These are phyloP conservation scores for Nomada fabriciana DNA, from an alignment of 2,888 invertebrate species.

Conservation along the genomic window DNA sequence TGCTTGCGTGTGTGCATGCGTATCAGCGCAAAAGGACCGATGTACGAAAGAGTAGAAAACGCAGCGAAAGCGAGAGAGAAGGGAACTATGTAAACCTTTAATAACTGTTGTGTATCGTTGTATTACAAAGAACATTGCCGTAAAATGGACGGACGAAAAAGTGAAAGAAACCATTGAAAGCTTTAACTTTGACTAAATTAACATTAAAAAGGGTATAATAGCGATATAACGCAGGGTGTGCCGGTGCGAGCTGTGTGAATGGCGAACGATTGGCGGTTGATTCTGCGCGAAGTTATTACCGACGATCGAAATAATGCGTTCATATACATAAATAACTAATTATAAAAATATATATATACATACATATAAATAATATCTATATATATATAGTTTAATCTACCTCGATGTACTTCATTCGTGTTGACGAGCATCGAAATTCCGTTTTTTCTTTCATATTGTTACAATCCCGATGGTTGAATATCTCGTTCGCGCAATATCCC, in stretches of 20 bases:
- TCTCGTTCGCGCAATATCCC: conserved; percentile 61
- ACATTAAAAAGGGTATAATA: conserved; percentile 74
- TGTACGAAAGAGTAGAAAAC: conserved; percentile 44
- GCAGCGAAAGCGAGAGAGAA: conserved; percentile 47
- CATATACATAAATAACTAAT: background rate
- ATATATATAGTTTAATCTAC: conserved; percentile 49
- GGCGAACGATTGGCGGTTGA: conserved; percentile 56
- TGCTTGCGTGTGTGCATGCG: conserved; percentile 8
- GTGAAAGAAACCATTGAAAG: conserved; percentile 76
- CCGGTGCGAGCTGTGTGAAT: conserved; percentile 50
- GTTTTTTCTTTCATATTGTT: conserved; percentile 34
- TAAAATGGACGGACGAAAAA: conserved; percentile 48
- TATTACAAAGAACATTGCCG: conserved; percentile 62
- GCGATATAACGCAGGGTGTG: conserved; percentile 65
- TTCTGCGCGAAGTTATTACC: conserved; percentile 41
- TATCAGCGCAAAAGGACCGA: background rate
- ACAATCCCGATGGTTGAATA: conserved; percentile 47
- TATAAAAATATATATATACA: conserved; percentile 15
- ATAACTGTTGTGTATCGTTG: conserved; percentile 74
- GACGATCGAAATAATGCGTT: conserved; percentile 15
- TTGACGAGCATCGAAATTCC: conserved; percentile 47
- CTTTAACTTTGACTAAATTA: conserved; percentile 81
- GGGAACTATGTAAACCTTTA: conserved; percentile 34
- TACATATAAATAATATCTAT: background rate
- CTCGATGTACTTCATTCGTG: conserved; percentile 47